Conservation (phyloP, 2,888 invertebrate species). For the Trichacis sp. region DNA sequence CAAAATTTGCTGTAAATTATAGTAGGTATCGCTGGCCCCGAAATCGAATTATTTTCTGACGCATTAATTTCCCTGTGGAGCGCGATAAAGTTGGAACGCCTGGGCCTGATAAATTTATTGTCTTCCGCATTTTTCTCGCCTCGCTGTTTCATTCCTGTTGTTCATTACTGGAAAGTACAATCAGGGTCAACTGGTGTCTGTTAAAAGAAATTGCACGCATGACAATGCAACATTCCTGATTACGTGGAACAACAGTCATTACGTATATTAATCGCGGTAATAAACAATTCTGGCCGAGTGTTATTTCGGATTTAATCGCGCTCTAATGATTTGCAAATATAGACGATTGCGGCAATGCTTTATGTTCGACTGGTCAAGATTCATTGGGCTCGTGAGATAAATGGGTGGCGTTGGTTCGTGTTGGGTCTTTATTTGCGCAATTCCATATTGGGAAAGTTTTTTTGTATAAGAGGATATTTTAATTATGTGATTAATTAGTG, state of each 20-base stretch:
- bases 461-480: too few relatives aligned
- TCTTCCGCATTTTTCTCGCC: not conserved
- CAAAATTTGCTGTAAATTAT: not conserved
- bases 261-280: not conserved
- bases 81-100: not conserved
- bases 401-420: not conserved
- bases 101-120: not conserved
- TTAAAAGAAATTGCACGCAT: not conserved
- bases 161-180: slow-evolving; percentile 2
- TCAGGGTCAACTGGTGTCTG: slow-evolving; percentile 2
- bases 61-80: not conserved
- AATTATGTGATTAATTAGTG: too few relatives aligned
- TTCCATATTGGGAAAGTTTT: too few relatives aligned
- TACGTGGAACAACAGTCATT: not conserved
- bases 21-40: not conserved
- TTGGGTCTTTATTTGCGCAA: too few relatives aligned
- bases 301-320: not conserved
- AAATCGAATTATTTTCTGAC: slow-evolving; percentile 1
- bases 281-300: not conserved
- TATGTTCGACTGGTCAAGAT: too few relatives aligned
- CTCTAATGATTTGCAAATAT: not conserved
- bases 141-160: not conserved
- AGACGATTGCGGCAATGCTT: not conserved
- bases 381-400: not conserved
- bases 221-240: slow-evolving; percentile 6